These are phyloP conservation scores for Octopus sinensis DNA, from an alignment of 1,140 invertebrate species.

Conservation along the genomic window DNA sequence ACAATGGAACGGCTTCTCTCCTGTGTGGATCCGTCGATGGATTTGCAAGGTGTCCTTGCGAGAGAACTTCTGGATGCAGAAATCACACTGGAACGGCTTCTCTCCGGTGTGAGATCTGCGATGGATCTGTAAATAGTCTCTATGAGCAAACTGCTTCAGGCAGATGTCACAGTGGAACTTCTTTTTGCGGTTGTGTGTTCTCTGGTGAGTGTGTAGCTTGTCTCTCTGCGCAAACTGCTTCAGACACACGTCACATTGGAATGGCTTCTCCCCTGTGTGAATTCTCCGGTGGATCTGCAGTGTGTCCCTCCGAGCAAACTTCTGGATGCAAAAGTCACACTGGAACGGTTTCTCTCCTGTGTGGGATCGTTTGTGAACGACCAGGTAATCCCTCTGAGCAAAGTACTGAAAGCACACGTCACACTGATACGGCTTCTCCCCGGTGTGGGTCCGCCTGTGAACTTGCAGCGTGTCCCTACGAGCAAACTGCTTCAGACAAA, in stretches of 20 bases:
- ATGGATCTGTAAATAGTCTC: slow-evolving; percentile 80
- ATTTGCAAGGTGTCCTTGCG: not conserved
- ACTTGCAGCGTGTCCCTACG: slow-evolving; percentile 81
- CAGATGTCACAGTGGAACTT: slow-evolving; percentile 12
- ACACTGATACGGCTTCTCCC: slow-evolving; percentile 11
- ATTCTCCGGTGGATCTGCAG: not conserved
- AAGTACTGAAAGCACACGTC: slow-evolving; percentile 13
- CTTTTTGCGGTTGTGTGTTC: not conserved
- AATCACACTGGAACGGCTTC: slow-evolving; percentile 9
- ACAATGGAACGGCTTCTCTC: slow-evolving; percentile 11
- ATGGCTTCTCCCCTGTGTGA: slow-evolving; percentile 8
- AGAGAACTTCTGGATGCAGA: slow-evolving; percentile 2
- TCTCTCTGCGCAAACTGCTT: not conserved
- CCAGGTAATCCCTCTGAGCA: not conserved
- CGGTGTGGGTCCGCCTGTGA: slow-evolving; percentile 76
- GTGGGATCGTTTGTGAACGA: not conserved
- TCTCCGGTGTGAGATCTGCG: slow-evolving; percentile 67
- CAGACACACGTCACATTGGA: slow-evolving; percentile 14
- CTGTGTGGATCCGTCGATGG: slow-evolving; percentile 7
- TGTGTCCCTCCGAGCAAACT: not conserved
- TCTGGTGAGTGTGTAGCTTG: not conserved
- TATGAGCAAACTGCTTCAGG: slow-evolving; percentile 71
- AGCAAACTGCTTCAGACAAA: slow-evolving; percentile 84
- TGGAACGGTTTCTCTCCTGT: slow-evolving; percentile 12
- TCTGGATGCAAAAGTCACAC: slow-evolving; percentile 13